Evolutionary conservation across 2,888 invertebrate species (phyloP).

Genomic region (Archips crataeganus): DNA sequence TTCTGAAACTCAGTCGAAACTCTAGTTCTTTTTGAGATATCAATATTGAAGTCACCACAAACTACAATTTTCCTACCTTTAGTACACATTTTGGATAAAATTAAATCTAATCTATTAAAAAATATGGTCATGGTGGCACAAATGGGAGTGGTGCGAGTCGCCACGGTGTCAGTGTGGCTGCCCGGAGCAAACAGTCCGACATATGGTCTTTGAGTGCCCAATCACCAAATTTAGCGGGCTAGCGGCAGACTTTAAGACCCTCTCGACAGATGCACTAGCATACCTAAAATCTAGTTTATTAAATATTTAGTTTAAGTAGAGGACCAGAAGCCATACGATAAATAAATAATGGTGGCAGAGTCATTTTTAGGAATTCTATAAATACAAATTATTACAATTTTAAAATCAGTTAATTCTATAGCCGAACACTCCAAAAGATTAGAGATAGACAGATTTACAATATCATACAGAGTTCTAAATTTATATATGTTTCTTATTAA

Average conservation of each 20-base stretch:
- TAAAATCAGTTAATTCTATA: slow-evolving; percentile 2
- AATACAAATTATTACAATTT: slow-evolving; percentile 2
- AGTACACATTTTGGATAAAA: neutral
- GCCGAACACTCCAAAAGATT: slow-evolving; percentile 5
- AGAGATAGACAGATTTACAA: neutral
- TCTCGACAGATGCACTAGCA: too few relatives aligned
- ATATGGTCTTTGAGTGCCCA: too few relatives aligned
- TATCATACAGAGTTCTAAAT: neutral
- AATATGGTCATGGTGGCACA: neutral
- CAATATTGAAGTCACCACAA: slow-evolving; percentile 30
- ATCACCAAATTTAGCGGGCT: too few relatives aligned
- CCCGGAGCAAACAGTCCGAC: too few relatives aligned
- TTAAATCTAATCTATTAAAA: neutral
- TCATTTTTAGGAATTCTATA: slow-evolving; percentile 9
- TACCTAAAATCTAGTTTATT: too few relatives aligned
- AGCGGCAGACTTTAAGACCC: too few relatives aligned
- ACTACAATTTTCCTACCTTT: slow-evolving; percentile 27
- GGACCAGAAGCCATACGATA: too few relatives aligned
- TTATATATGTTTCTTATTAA: neutral
- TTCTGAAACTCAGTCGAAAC: too few relatives aligned
- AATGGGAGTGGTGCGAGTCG: too few relatives aligned
- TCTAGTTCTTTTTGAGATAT: slow-evolving; percentile 11
- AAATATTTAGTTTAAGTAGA: too few relatives aligned
- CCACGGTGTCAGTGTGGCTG: too few relatives aligned
- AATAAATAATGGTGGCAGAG: neutral